A percentile compares a stretch with the other conserved stretches of the same genome.
Evolutionary conservation across 2,797 vertebrate genomes (phyloP).

Genomic region (Sciaenops ocellatus): DNA sequence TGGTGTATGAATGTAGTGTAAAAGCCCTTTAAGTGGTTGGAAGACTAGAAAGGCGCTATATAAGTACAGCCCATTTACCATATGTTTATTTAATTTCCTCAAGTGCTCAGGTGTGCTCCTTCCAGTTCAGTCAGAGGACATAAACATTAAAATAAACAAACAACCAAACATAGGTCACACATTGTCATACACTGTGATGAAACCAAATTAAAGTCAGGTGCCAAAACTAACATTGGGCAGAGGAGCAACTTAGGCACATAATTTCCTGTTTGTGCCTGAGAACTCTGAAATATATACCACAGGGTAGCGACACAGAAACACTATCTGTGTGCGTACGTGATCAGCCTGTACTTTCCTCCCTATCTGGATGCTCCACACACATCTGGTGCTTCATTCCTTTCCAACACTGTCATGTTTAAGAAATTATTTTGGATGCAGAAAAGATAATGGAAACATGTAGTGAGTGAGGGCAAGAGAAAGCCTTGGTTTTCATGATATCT

Average conservation of each 20-base stretch:
- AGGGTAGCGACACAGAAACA: slow-evolving; percentile 20
- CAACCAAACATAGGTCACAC: background rate
- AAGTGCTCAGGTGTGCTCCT: background rate
- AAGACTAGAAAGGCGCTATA: too few species aligned
- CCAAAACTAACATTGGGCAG: background rate
- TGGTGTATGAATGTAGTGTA: too few species aligned
- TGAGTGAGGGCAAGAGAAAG: slow-evolving; percentile 2
- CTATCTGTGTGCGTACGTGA: slow-evolving; percentile 20
- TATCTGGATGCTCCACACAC: slow-evolving; percentile 56
- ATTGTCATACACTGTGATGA: background rate
- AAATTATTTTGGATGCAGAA: slow-evolving; percentile 52
- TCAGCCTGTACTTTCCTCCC: slow-evolving; percentile 47
- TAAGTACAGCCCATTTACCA: too few species aligned
- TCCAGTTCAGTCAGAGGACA: too few species aligned
- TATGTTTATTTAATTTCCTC: slow-evolving; percentile 50
- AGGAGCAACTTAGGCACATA: background rate
- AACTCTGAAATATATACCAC: slow-evolving; percentile 19
- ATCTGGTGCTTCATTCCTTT: slow-evolving; percentile 80
- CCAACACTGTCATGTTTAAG: slow-evolving; percentile 67
- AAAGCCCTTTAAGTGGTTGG: too few species aligned
- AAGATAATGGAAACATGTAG: slow-evolving; percentile 59
- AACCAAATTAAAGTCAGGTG: background rate
- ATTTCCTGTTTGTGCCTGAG: slow-evolving; percentile 1
- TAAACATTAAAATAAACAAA: background rate
- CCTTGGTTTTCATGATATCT: slow-evolving; percentile 41